These are phyloP conservation scores for Crotalus viridis DNA, from an alignment of 2,113 vertebrate genomes.

Conservation along the genomic window DNA sequence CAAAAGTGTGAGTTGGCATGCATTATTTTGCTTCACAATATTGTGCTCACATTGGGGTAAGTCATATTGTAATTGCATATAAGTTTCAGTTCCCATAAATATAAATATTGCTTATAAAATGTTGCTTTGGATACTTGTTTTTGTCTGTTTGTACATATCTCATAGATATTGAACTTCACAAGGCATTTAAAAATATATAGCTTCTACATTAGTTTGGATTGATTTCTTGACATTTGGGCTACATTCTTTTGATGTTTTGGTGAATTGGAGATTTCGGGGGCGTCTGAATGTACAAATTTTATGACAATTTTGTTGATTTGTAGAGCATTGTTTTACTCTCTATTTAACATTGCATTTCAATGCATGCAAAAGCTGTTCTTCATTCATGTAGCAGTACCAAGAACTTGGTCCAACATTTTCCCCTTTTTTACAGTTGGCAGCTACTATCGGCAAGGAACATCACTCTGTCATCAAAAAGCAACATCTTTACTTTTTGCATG, in stretches of 20 bases:
- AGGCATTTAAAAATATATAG: background rate
- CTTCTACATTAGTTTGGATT: background rate
- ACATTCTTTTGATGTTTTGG: background rate
- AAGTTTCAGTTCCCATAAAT: background rate
- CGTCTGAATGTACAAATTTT: background rate
- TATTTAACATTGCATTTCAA: background rate
- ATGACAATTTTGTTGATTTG: background rate
- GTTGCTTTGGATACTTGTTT: background rate
- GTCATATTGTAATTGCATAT: background rate
- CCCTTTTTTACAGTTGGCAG: background rate
- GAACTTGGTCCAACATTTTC: background rate
- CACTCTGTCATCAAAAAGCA: no score
- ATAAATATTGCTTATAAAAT: background rate
- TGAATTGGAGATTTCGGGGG: background rate
- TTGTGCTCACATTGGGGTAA: background rate
- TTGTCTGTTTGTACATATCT: background rate
- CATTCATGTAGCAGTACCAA: background rate
- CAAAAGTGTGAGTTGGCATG: background rate
- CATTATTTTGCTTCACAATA: background rate
- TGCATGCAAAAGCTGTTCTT: background rate
- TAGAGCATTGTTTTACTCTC: background rate
- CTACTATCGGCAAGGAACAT: no score
- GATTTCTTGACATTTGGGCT: background rate
- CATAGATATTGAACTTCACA: background rate
- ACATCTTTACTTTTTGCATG: no score